These are phyloP conservation scores for Oreochromis tanganicae DNA, from an alignment of 2,113 vertebrate species.

Conservation along the genomic window DNA sequence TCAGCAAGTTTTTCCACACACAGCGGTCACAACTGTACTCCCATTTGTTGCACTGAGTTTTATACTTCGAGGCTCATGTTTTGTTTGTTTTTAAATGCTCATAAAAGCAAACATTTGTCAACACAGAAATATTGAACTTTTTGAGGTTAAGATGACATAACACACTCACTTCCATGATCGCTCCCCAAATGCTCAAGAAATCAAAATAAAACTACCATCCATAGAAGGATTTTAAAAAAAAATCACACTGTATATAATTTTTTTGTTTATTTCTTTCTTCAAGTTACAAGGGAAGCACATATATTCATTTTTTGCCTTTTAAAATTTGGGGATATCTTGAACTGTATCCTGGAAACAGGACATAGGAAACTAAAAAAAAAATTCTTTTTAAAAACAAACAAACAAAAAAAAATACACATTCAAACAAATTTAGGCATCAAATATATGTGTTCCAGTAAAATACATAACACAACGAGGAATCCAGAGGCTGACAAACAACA, in stretches of 20 bases:
- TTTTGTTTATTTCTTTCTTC: constrained; percentile 48
- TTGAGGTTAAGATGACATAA: background rate
- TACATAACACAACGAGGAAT: constrained; percentile 10
- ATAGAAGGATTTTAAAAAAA: background rate
- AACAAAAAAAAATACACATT: constrained; percentile 45
- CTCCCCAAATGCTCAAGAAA: background rate
- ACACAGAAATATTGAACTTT: background rate
- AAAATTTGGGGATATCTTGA: constrained; percentile 39
- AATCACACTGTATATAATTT: background rate
- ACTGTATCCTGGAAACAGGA: constrained; percentile 31
- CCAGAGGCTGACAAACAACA: constrained; percentile 13
- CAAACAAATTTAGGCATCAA: constrained; percentile 58
- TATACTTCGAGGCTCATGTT: background rate
- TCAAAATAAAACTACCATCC: background rate
- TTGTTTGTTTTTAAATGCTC: background rate
- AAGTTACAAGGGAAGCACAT: constrained; percentile 73
- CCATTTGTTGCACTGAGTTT: background rate
- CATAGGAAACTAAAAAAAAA: constrained; percentile 14
- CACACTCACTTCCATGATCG: background rate
- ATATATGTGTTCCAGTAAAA: constrained; percentile 39
- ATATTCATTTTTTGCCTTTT: constrained; percentile 53
- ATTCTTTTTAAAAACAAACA: background rate
- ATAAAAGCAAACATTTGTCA: background rate
- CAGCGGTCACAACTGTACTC: accelerated
- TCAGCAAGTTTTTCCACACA: background rate